phyloP scores from a whole-genome alignment of 2,888 invertebrate genomes.

The Ennomos erosarius region DNA sequence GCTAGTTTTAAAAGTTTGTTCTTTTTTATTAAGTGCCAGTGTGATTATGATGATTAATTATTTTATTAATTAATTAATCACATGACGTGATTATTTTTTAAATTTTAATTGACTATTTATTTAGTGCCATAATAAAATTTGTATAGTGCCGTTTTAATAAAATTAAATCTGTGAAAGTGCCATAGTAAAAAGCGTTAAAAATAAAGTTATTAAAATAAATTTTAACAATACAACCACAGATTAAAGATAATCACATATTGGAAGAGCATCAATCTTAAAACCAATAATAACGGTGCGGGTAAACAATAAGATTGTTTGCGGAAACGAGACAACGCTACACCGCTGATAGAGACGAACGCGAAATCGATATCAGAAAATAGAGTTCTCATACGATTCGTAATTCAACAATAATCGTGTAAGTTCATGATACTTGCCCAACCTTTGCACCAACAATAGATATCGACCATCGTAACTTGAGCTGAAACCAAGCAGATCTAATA shows the following conservation, averaged over 20 bases:
- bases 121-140: conserved; percentile 2
- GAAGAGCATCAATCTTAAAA: conserved; percentile 62
- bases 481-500: conserved; percentile 53
- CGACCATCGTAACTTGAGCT: conserved; percentile 59
- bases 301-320: conserved; percentile 80
- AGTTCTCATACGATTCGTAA: conserved; percentile 83
- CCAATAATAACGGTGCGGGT: conserved; percentile 72
- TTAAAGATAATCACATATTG: conserved; percentile 69
- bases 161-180: conserved; percentile 5
- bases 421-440: conserved; percentile 82
- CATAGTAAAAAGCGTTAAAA: conserved; percentile 21
- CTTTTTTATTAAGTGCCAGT: no score
- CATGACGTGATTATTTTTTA: no score
- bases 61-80: no score
- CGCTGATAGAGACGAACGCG: conserved; percentile 57
- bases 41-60: no score
- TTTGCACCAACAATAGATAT: conserved; percentile 63
- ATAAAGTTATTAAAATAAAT: conserved; percentile 53
- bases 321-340: conserved; percentile 57
- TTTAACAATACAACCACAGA: conserved; percentile 23
- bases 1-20: no score
- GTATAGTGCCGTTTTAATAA: conserved; percentile 14
- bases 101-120: neutral
- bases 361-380: conserved; percentile 77
- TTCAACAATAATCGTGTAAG: conserved; percentile 83